phyloP scores from a whole-genome alignment of 2,797 vertebrate genomes.

The Eospalax fontanierii region DNA sequence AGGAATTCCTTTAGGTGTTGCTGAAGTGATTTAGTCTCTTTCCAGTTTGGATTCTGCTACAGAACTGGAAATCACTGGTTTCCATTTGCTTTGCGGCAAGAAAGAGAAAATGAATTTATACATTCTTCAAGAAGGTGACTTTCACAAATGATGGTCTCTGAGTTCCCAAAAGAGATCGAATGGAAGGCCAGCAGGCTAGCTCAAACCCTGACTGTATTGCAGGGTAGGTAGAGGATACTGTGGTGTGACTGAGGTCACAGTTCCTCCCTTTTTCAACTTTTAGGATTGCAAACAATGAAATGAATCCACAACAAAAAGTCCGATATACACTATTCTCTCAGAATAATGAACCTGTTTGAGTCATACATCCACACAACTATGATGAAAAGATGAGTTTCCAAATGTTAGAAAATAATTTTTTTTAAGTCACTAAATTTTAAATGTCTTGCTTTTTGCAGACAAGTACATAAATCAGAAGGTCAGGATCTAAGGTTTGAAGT shows the following conservation, averaged over 20 bases:
- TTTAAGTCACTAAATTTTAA: neutral
- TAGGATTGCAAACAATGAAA: slow-evolving; percentile 55
- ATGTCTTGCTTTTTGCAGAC: neutral
- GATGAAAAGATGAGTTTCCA: neutral
- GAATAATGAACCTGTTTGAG: neutral
- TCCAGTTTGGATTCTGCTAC: slow-evolving; percentile 80
- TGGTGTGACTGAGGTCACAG: slow-evolving; percentile 35
- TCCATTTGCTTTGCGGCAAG: slow-evolving; percentile 78
- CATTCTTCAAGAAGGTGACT: slow-evolving; percentile 69
- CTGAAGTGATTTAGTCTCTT: slow-evolving; percentile 68
- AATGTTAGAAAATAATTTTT: neutral
- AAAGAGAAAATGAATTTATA: slow-evolving; percentile 80
- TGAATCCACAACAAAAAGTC: neutral
- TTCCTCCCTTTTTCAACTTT: slow-evolving; percentile 39
- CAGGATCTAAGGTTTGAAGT: neutral
- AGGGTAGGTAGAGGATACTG: neutral
- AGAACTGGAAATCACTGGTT: slow-evolving; percentile 80
- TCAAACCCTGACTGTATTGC: slow-evolving; percentile 26
- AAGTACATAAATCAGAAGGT: neutral
- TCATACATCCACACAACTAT: neutral
- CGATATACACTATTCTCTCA: neutral
- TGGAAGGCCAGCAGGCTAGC: slow-evolving; percentile 66
- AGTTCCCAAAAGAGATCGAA: slow-evolving; percentile 80
- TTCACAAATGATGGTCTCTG: slow-evolving; percentile 75
- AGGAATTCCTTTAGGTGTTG: slow-evolving; percentile 73